Base-by-base conservation (phyloP, 2,113 vertebrate genomes). In the Gambusia holbrooki region DNA sequence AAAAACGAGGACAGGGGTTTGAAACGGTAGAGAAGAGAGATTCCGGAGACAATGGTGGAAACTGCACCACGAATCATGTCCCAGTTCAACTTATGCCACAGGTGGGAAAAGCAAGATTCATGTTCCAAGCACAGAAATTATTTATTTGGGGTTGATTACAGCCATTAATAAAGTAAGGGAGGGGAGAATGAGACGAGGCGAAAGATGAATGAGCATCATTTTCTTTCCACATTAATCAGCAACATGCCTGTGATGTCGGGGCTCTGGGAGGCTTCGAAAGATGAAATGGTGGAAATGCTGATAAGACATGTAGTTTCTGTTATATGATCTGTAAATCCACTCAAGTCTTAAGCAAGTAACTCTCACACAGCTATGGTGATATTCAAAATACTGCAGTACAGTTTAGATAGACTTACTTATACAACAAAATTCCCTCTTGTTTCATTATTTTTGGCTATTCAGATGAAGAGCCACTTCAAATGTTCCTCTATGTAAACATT, bases 71-170 rank as follows among this genome's bases (percentile, higher is more conserved):
- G 22, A 81, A 65, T 73, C 51, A 80, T 54, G 79, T 92, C 76
- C 70, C 33, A 78, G 73, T 84, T 73, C 63, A 76, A 79, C 74
- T 88, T 86, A 69, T 76, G 76, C 74, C 71, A 78, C 79, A 90
- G 76, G 87, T 91, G 83, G 84, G 65, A 80, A 73, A 1, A 71
- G 62, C 37, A 51, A 81, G 78, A 87, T 87, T 81, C 72, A 87
- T 86, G 74, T 69, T 76, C 68, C 32, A 22, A 54, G 81, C 73
- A 84, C 80, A 86, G 87, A 84, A 90, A 90, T 90, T 79, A 88
- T 86, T 88, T 88, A 88, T 87, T 88, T 88, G 81, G 77, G 79
- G 76, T 82, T 91, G 84, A 92, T 92, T 89, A 89, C 81, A 84
- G 78, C 83, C 86, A 90, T 90, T 91, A 91, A 90, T 86, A 88